Percentiles rank a stretch among this genome's conserved stretches.
phyloP scores from a whole-genome alignment of 2,113 vertebrate species.

The Ibidorhyncha struthersii region DNA sequence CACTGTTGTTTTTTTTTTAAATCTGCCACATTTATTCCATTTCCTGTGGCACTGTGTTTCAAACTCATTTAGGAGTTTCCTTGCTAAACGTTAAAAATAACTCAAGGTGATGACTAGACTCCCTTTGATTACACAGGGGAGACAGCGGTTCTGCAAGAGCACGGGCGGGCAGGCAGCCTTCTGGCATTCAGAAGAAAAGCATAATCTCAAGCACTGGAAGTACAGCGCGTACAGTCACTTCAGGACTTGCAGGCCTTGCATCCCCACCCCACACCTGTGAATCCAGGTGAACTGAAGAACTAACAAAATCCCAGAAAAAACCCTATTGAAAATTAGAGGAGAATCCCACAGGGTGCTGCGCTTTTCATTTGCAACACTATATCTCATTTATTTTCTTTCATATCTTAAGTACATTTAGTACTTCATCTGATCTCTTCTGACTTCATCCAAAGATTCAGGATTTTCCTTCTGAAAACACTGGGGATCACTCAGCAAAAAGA shows the following conservation, averaged over 20 bases:
- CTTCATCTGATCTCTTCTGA: background rate
- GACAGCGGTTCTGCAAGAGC: background rate
- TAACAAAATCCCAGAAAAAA: background rate
- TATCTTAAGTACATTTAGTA: background rate
- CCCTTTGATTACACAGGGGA: background rate
- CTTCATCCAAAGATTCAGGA: background rate
- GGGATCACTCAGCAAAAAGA: background rate
- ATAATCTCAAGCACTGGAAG: background rate
- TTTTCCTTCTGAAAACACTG: background rate
- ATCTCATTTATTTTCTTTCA: background rate
- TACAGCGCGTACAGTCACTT: background rate
- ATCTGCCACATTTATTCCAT: background rate
- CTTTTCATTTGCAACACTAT: background rate
- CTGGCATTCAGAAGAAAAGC: background rate
- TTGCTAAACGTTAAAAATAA: conserved; percentile 12
- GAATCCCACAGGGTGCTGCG: accelerated
- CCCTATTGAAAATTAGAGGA: background rate
- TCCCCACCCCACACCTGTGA: background rate
- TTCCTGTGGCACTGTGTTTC: background rate
- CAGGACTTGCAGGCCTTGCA: background rate
- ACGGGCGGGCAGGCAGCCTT: background rate
- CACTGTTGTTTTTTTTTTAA: background rate
- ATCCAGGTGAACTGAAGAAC: background rate
- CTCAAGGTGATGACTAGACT: background rate
- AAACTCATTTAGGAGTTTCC: background rate